A percentile compares a stretch with the other conserved stretches of the same genome.
These are phyloP conservation scores for Lypha dubia DNA, from an alignment of 2,888 invertebrate species.

Conservation along the genomic window DNA sequence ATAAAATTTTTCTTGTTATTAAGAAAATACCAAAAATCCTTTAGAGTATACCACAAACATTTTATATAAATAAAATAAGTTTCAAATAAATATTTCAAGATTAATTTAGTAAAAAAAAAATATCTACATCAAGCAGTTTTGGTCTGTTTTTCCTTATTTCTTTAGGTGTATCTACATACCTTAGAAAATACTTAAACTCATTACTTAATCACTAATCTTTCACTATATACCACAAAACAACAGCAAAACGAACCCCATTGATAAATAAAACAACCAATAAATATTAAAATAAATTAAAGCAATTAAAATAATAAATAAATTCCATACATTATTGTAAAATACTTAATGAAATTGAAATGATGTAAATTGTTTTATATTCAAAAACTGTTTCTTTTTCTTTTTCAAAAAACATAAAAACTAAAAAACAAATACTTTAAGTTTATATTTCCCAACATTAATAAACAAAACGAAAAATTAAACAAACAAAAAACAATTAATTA, in stretches of 20 bases:
- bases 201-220: constrained; percentile 61
- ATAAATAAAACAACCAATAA: constrained; percentile 29
- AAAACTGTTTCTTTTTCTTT: constrained; percentile 61
- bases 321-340: constrained; percentile 68
- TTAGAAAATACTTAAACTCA: constrained; percentile 56
- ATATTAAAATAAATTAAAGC: constrained; percentile 55
- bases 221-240: constrained; percentile 69
- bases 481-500: constrained; percentile 58
- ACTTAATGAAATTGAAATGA: constrained; percentile 68
- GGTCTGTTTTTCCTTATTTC: neutral
- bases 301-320: constrained; percentile 26
- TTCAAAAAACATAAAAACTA: constrained; percentile 29
- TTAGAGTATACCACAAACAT: too few relatives aligned
- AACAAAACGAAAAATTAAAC: constrained; percentile 49
- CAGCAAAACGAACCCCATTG: constrained; percentile 33
- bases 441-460: constrained; percentile 74
- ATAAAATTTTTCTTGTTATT: too few relatives aligned
- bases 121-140: constrained; percentile 30
- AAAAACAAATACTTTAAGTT: constrained; percentile 65
- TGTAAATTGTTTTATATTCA: constrained; percentile 67
- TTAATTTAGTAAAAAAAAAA: too few relatives aligned
- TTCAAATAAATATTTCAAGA: too few relatives aligned
- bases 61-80: too few relatives aligned
- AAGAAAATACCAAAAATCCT: too few relatives aligned
- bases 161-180: constrained; percentile 7